A percentile compares a stretch with the other conserved stretches of the same genome.
Evolutionary conservation across 2,888 invertebrate species (phyloP).

Genomic region (Selenia dentaria): DNA sequence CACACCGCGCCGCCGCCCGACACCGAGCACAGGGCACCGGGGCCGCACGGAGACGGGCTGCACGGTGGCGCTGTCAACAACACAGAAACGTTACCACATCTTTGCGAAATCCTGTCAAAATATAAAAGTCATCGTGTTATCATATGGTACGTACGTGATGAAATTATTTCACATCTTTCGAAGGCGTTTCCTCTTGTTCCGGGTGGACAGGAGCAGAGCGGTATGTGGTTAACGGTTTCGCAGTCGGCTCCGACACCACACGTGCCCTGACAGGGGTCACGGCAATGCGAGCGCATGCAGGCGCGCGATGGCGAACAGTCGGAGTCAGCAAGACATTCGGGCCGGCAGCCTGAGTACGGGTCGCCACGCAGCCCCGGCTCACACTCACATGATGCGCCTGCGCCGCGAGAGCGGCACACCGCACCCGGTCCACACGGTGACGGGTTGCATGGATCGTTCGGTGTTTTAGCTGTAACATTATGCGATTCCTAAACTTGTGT

Average conservation of each 20-base stretch:
- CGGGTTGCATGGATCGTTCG: constrained; percentile 91
- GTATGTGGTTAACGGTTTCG: constrained; percentile 88
- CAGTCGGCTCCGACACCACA: constrained; percentile 94
- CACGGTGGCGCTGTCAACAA: constrained; percentile 84
- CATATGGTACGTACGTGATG: constrained; percentile 64
- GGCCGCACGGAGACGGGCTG: constrained; percentile 90
- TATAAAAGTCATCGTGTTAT: too few relatives aligned
- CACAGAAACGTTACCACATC: not conserved
- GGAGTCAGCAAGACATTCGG: constrained; percentile 95
- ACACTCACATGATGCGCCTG: constrained; percentile 89
- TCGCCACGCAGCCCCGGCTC: constrained; percentile 89
- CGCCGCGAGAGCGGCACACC: constrained; percentile 89
- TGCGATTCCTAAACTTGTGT: constrained; percentile 12
- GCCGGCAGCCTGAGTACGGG: constrained; percentile 90
- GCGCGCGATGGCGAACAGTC: constrained; percentile 93
- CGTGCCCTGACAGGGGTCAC: constrained; percentile 92
- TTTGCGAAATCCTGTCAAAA: too few relatives aligned
- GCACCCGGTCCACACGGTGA: constrained; percentile 94
- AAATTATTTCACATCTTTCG: constrained; percentile 81
- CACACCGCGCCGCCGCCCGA: constrained; percentile 87
- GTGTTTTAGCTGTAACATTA: constrained; percentile 65
- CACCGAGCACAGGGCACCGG: constrained; percentile 88
- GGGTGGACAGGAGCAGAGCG: constrained; percentile 89
- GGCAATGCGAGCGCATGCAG: constrained; percentile 92
- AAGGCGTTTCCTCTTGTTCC: constrained; percentile 89